Conservation (phyloP, 2,888 invertebrate genomes). For the Meiosimyza decipiens region DNA sequence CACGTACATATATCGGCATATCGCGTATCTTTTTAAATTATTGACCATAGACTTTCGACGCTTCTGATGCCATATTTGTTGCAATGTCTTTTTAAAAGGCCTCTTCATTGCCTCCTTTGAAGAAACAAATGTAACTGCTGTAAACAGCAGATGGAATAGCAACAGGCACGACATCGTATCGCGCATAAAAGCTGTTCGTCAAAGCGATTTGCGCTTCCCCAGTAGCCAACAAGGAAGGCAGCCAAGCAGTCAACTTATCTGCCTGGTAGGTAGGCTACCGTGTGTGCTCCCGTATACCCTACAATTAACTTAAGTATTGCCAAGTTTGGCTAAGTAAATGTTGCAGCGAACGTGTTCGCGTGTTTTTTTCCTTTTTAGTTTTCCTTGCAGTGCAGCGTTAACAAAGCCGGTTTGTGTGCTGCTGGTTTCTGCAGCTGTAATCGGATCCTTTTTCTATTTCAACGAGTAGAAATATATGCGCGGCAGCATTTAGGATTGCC, state of each 20-base stretch:
- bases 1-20: too few species aligned
- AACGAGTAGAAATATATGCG: too few species aligned
- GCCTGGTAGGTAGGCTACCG: conserved; percentile 14
- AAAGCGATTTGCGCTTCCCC: conserved; percentile 12
- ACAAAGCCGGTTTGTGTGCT: conserved; percentile 14
- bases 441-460: too few species aligned
- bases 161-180: background rate
- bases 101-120: too few species aligned
- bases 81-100: conserved; percentile 10
- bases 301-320: conserved; percentile 20
- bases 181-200: background rate
- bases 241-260: too few species aligned
- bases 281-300: conserved; percentile 6
- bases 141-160: background rate
- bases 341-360: conserved; percentile 22
- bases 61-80: background rate
- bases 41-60: too few species aligned
- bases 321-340: conserved; percentile 14
- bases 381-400: background rate
- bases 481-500: too few species aligned
- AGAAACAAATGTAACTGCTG: background rate
- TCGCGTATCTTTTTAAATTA: too few species aligned
- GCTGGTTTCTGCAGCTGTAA: conserved; percentile 14
- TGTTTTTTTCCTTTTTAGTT: background rate
- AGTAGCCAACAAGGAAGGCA: background rate